Percentiles rank a stretch among this genome's conserved stretches.
Evolutionary conservation across 2,113 vertebrate genomes (phyloP).

Genomic region (Gymnocephalus cernua): DNA sequence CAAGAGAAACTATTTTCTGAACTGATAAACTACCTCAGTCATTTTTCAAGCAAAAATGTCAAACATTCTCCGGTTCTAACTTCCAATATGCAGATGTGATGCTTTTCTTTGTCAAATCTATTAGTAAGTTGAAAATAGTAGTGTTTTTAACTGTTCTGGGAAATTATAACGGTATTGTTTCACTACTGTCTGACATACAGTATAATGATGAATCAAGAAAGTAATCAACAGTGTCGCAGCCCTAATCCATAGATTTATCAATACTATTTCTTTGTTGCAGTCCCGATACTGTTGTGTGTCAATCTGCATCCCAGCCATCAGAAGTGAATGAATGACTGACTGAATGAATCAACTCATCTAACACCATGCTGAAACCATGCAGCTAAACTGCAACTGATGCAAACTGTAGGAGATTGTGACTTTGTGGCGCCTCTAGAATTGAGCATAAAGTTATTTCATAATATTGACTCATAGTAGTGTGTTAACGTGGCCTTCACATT

Average conservation of each 20-base stretch:
- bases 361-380: not conserved
- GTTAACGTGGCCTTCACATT: constrained; percentile 2
- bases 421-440: not conserved
- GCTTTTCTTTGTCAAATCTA: not conserved
- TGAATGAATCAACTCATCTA: not conserved
- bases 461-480: constrained; percentile 4
- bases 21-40: not conserved
- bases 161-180: not conserved
- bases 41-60: not conserved
- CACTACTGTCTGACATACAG: too few relatives aligned
- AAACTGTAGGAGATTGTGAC: not conserved
- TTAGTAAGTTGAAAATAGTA: too few relatives aligned
- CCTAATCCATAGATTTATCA: not conserved
- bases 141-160: not conserved
- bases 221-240: not conserved
- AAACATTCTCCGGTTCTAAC: not conserved
- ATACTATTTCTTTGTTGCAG: not conserved
- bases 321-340: not conserved
- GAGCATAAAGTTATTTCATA: constrained; percentile 8
- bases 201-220: not conserved
- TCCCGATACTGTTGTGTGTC: not conserved
- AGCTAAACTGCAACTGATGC: constrained; percentile 2
- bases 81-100: not conserved
- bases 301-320: not conserved
- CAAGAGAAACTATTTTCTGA: not conserved